phyloP scores from a whole-genome alignment of 1,140 invertebrate species.

The Drosophila ironensis region DNA sequence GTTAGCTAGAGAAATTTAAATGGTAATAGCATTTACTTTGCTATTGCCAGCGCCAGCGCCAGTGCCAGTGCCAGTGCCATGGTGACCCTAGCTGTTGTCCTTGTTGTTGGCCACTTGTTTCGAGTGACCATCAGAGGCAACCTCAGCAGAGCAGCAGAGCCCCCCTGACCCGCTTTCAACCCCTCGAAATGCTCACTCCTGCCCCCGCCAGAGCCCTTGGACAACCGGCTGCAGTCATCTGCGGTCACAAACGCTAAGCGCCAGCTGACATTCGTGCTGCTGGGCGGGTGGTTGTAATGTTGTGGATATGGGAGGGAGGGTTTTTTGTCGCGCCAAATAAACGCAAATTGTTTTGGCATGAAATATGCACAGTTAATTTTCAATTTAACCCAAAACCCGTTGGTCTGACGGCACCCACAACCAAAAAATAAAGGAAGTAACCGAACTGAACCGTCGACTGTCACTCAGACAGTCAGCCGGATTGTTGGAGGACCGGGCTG shows the following conservation, averaged over 20 bases:
- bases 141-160: constrained; percentile 3
- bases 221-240: constrained; percentile 23
- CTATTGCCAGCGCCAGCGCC: constrained; percentile 45
- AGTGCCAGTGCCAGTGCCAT: constrained; percentile 1
- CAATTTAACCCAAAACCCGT: constrained; percentile 29
- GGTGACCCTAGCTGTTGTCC: constrained; percentile 5
- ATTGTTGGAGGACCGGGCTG: constrained; percentile 10
- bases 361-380: constrained; percentile 71
- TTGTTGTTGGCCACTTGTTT: constrained; percentile 54
- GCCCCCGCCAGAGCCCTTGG: not conserved
- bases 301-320: constrained; percentile 7
- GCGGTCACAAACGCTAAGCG: constrained; percentile 49
- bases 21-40: constrained; percentile 69
- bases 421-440: constrained; percentile 25
- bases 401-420: constrained; percentile 12
- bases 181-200: not conserved
- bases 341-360: constrained; percentile 61
- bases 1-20: constrained; percentile 69
- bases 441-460: constrained; percentile 16
- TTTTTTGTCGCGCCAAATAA: constrained; percentile 46
- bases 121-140: constrained; percentile 56
- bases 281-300: no score
- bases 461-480: not conserved
- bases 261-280: constrained; percentile 10
- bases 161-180: not conserved